phyloP scores from a whole-genome alignment of 2,797 vertebrate genomes.

The Numenius phaeopus region DNA sequence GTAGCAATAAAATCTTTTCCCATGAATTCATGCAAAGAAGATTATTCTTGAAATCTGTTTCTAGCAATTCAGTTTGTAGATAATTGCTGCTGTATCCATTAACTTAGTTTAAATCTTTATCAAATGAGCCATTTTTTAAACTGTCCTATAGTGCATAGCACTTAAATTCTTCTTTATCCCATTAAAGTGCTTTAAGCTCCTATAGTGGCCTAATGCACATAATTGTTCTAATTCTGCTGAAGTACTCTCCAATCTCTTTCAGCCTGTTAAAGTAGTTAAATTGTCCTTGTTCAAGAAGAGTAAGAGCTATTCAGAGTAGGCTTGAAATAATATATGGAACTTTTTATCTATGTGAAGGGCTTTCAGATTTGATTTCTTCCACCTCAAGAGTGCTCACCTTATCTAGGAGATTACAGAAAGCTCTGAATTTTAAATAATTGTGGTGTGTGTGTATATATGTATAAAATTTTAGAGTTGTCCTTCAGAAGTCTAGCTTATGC shows the following conservation, averaged over 20 bases:
- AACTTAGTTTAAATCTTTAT: constrained; percentile 49
- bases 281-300: constrained; percentile 19
- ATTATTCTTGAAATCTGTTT: constrained; percentile 43
- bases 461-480: not conserved
- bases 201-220: constrained; percentile 10
- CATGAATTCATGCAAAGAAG: not conserved
- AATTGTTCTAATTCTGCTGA: constrained; percentile 65
- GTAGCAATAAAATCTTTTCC: not conserved
- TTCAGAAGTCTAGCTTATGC: not conserved
- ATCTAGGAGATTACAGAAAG: not conserved
- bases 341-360: constrained; percentile 18
- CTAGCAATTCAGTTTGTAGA: not conserved
- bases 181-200: constrained; percentile 36
- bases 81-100: constrained; percentile 45
- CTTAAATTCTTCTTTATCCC: constrained; percentile 50
- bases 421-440: not conserved
- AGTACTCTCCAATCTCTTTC: constrained; percentile 51
- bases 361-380: constrained; percentile 24
- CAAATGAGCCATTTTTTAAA: constrained; percentile 31
- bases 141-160: constrained; percentile 1
- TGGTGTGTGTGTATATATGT: not conserved
- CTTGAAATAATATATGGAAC: constrained; percentile 43
- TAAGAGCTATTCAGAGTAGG: constrained; percentile 3
- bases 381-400: not conserved
- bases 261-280: constrained; percentile 28